Evolutionary conservation across 2,888 invertebrate genomes (phyloP).

Genomic region (Thera obeliscata): DNA sequence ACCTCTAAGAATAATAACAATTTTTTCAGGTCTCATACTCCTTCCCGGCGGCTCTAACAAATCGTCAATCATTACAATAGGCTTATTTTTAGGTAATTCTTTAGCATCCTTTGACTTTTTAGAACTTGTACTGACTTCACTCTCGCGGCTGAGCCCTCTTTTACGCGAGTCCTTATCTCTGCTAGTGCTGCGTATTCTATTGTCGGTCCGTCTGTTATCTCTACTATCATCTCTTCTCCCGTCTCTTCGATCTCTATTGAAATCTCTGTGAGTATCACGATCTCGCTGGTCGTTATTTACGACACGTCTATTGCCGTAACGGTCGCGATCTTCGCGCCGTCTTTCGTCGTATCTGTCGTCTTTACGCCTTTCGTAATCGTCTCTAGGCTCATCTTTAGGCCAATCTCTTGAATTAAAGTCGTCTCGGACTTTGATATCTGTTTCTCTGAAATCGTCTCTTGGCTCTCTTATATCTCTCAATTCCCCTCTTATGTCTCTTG

Average conservation of each 20-base stretch:
- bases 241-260: slow-evolving; percentile 38
- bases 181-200: slow-evolving; percentile 59
- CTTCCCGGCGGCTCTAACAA: slow-evolving; percentile 92
- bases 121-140: slow-evolving; percentile 52
- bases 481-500: slow-evolving; percentile 15
- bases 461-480: slow-evolving; percentile 26
- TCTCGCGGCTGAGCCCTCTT: slow-evolving; percentile 67
- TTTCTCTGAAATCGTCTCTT: slow-evolving; percentile 25
- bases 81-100: slow-evolving; percentile 47
- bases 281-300: slow-evolving; percentile 38
- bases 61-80: slow-evolving; percentile 90
- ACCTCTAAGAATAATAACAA: slow-evolving; percentile 95
- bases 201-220: slow-evolving; percentile 52
- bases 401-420: slow-evolving; percentile 24
- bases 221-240: slow-evolving; percentile 46
- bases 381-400: slow-evolving; percentile 38
- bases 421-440: slow-evolving; percentile 24
- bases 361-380: slow-evolving; percentile 49
- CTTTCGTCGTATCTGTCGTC: slow-evolving; percentile 28
- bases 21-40: slow-evolving; percentile 89
- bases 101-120: slow-evolving; percentile 59
- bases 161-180: slow-evolving; percentile 68
- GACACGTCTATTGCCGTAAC: slow-evolving; percentile 48
- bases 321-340: slow-evolving; percentile 45
- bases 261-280: slow-evolving; percentile 29